A percentile compares a stretch with the other conserved stretches of the same genome.
Evolutionary conservation across 2,113 vertebrate genomes (phyloP).

Genomic region (Triplophysa dalaica): DNA sequence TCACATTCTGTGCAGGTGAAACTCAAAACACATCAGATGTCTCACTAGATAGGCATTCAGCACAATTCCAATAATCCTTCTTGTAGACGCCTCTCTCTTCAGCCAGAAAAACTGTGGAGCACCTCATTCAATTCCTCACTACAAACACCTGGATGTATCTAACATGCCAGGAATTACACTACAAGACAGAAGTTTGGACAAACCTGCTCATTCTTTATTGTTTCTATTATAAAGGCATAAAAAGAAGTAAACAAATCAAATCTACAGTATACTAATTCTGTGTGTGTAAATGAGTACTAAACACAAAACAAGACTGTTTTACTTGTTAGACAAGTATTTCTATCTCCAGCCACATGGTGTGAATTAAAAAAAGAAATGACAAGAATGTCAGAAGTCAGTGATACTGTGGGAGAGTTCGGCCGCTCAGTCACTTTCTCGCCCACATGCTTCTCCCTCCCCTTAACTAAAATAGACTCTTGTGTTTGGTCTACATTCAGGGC

Average conservation of each 20-base stretch:
- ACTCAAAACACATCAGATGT: conserved; percentile 31
- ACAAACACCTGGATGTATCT: neutral
- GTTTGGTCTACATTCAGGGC: conserved; percentile 82
- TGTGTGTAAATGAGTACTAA: neutral
- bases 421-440: conserved; percentile 39
- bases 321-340: neutral
- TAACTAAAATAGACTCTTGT: conserved; percentile 77
- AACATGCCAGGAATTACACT: conserved; percentile 1
- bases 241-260: too few relatives aligned
- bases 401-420: conserved; percentile 52
- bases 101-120: neutral
- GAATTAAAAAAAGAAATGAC: conserved; percentile 46
- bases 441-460: conserved; percentile 56
- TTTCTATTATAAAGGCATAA: too few relatives aligned
- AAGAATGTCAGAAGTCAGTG: conserved; percentile 25
- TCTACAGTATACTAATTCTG: too few relatives aligned
- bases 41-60: conserved; percentile 47
- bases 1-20: conserved; percentile 47
- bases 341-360: conserved; percentile 14
- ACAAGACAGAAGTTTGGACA: neutral
- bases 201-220: neutral
- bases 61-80: conserved; percentile 15
- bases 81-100: neutral
- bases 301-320: neutral
- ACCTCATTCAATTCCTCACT: neutral